These are phyloP conservation scores for Cyanoliseus patagonus DNA, from an alignment of 2,113 vertebrate genomes.

Conservation along the genomic window DNA sequence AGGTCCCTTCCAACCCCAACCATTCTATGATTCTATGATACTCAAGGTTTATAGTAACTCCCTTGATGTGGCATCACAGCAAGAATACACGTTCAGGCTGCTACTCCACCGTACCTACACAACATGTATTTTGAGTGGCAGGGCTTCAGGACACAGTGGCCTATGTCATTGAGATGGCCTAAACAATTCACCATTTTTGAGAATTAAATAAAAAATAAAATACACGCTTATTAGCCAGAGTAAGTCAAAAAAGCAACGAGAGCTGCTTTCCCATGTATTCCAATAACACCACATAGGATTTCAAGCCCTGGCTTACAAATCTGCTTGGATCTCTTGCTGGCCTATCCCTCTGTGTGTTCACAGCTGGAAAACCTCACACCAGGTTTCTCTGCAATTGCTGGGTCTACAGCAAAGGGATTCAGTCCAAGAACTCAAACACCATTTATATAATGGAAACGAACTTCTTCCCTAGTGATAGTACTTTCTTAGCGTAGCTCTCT, in stretches of 20 bases:
- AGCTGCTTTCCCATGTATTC: not conserved
- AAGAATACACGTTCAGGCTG: not conserved
- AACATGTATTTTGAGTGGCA: not conserved
- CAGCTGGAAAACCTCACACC: not conserved
- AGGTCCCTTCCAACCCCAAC: not conserved
- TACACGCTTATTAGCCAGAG: not conserved
- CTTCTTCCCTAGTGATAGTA: not conserved
- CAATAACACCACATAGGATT: not conserved
- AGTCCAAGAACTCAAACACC: not conserved
- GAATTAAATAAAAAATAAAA: not conserved
- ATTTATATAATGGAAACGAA: not conserved
- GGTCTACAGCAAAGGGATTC: not conserved
- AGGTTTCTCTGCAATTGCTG: not conserved
- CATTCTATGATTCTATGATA: not conserved
- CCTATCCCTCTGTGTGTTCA: not conserved
- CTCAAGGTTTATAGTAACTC: not conserved
- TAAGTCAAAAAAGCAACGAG: not conserved
- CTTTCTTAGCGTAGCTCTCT: rapidly evolving
- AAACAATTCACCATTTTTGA: not conserved
- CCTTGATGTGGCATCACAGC: not conserved
- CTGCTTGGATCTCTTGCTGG: not conserved
- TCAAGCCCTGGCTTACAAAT: not conserved
- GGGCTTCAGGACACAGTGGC: not conserved
- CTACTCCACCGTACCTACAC: not conserved
- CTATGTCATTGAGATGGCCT: not conserved